Evolutionary conservation across 1,140 invertebrate species (phyloP).

Genomic region (Littorina saxatilis): DNA sequence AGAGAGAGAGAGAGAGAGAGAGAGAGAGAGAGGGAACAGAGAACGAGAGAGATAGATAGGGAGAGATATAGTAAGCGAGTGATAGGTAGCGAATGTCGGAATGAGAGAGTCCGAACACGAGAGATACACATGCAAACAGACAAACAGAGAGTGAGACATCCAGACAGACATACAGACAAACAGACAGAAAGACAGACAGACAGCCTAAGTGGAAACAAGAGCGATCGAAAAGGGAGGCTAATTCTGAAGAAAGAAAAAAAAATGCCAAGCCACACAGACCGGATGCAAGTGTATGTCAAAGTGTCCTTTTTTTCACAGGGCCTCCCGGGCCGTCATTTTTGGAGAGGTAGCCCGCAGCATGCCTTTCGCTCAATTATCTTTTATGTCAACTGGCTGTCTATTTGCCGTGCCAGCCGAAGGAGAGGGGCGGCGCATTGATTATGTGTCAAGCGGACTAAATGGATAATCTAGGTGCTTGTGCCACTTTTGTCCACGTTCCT

Average conservation of each 20-base stretch:
- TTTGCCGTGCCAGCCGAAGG: conserved; percentile 1
- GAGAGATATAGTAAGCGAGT: no score
- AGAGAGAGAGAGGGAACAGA: neutral
- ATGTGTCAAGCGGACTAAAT: conserved; percentile 27
- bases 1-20: neutral
- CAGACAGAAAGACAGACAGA: no score
- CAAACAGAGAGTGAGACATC: no score
- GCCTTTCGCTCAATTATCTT: conserved; percentile 13
- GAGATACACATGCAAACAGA: no score
- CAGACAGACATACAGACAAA: no score
- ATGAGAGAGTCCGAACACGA: no score
- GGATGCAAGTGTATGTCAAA: conserved; percentile 14
- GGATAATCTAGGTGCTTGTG: conserved; percentile 13
- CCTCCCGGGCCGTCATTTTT: conserved; percentile 7
- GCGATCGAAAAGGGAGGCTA: no score
- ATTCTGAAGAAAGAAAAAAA: no score
- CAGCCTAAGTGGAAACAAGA: no score
- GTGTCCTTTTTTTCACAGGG: neutral
- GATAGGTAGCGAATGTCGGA: no score
- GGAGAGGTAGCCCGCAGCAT: neutral
- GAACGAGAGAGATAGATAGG: neutral
- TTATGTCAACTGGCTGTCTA: conserved; percentile 1
- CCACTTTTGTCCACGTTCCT: neutral
- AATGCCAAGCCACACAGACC: no score
- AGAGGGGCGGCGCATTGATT: neutral